Evolutionary conservation across 2,888 invertebrate species (phyloP).

Genomic region (Eristalis tenax): DNA sequence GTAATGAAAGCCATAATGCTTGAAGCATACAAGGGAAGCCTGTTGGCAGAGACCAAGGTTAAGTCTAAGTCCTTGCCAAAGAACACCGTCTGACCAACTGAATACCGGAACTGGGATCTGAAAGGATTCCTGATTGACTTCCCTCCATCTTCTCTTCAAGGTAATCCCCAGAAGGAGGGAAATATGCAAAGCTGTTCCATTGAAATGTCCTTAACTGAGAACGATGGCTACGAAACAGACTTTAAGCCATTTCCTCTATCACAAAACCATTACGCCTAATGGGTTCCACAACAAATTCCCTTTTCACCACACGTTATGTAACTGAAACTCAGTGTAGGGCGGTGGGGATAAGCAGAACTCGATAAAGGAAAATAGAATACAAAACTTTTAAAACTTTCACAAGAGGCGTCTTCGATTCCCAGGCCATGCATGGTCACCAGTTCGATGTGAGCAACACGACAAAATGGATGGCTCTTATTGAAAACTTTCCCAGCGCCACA

Average conservation of each 20-base stretch:
- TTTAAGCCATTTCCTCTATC: neutral
- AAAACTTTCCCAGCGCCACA: neutral
- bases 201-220: neutral
- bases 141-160: neutral
- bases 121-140: neutral
- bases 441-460: neutral
- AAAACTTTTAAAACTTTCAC: neutral
- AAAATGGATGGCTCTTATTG: neutral
- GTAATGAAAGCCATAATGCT: too few species aligned
- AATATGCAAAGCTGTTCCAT: neutral
- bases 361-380: neutral
- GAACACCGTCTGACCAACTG: too few species aligned
- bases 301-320: neutral
- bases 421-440: neutral
- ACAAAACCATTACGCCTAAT: neutral
- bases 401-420: neutral
- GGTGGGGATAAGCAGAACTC: neutral
- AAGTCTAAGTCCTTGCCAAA: too few species aligned
- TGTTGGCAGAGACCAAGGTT: too few species aligned
- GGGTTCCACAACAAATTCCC: neutral
- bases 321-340: neutral
- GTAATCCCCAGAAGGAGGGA: neutral
- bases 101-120: too few species aligned
- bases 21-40: too few species aligned
- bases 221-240: neutral